Base-by-base conservation (phyloP, 2,113 vertebrate species). In the Thryonomys swinderianus region DNA sequence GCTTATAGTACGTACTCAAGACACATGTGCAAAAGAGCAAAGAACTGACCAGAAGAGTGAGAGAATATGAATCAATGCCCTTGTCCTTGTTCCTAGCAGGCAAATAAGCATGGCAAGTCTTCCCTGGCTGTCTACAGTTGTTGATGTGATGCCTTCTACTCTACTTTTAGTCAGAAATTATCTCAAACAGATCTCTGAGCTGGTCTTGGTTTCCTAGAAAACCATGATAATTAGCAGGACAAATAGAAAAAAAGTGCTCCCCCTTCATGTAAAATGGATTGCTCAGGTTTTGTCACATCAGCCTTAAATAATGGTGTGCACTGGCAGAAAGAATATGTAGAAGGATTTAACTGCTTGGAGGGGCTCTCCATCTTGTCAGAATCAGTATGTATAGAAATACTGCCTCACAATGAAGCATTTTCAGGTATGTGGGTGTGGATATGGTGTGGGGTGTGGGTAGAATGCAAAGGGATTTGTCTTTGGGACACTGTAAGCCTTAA, bases 301-400 rank as follows among this genome's bases (percentile, higher is more conserved):
- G 55, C 64, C 71, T 90, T 91, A 73, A 92, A 64, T 66, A 83
- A 64, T 32, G 61, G 86, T 59, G 21, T 18, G 27, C 25, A 51
- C n/a, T 32, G 40, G 51, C 53, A 83, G 74, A 90, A 93, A 83
- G 53, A 30, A n/a, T n/a, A n/a, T n/a, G 90, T 83, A 62, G 86
- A 71, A 90, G 87, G 69, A 17, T 9, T 64, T 78, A n/a, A n/a
- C 42, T 37, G 55, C 32, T 3, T 53, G 40, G 64, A 73, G 10
- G 34, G 25, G 12, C 34, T 94, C 42, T 82, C 55, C 55, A 86
- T 40, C 25, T n/a, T 57, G n/a, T 71, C 78, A 82, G 53, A 81
- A 78, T 37, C 53, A 40, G 59, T 16, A 42, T 40, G 59, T 16
- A 42, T 40, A 69, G 53, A 92, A 92, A 90, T 37, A 27, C 18